Percentiles rank a stretch among this genome's conserved stretches.
These are phyloP conservation scores for Polyodon spathula DNA, from an alignment of 2,113 vertebrate species.

Conservation along the genomic window DNA sequence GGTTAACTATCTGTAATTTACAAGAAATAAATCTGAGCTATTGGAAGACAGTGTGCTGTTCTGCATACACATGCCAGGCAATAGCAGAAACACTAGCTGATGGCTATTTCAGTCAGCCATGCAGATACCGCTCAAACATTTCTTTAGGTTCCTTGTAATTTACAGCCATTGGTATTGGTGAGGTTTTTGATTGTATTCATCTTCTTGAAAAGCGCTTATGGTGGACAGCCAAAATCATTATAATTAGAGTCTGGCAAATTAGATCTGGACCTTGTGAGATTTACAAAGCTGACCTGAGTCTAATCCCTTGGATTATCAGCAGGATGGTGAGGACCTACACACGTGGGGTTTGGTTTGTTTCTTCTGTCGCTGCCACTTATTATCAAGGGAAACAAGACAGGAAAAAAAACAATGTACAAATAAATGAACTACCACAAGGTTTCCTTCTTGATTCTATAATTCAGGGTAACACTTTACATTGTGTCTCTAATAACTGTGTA, in stretches of 20 bases:
- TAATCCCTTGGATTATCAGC: too few relatives aligned
- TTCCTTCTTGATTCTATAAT: too few relatives aligned
- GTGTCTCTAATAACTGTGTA: too few relatives aligned
- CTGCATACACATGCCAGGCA: background rate
- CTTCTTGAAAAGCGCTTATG: slow-evolving; percentile 17
- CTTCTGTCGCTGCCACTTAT: too few relatives aligned
- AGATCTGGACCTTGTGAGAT: slow-evolving; percentile 24
- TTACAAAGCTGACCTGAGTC: too few relatives aligned
- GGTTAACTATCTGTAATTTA: background rate
- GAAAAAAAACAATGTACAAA: too few relatives aligned
- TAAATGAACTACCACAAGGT: too few relatives aligned
- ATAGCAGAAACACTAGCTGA: background rate
- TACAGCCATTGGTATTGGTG: background rate
- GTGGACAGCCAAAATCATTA: slow-evolving; percentile 47
- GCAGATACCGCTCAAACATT: background rate
- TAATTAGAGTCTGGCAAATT: slow-evolving; percentile 50
- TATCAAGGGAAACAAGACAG: too few relatives aligned
- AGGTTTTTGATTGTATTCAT: slow-evolving; percentile 1
- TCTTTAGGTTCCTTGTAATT: background rate
- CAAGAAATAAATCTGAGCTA: background rate
- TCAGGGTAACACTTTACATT: too few relatives aligned
- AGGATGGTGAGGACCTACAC: too few relatives aligned
- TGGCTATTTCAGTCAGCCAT: background rate
- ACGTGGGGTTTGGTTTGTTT: too few relatives aligned
- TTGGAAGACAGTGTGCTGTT: background rate